Percentiles rank a stretch among this genome's conserved stretches.
Evolutionary conservation across 2,113 vertebrate species (phyloP).

Genomic region (Clarias macrocephalus): DNA sequence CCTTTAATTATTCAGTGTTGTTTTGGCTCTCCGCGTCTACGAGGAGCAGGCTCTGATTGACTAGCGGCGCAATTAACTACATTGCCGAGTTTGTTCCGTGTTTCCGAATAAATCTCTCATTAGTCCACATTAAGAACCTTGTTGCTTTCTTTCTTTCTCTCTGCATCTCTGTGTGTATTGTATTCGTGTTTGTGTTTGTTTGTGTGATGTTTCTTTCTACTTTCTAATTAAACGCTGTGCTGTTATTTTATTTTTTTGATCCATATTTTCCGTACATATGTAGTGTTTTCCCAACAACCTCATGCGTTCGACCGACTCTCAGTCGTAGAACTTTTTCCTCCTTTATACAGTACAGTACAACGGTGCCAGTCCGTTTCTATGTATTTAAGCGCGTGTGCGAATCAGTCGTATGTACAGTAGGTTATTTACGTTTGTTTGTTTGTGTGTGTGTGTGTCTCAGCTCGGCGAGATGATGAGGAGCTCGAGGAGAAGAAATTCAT

Average conservation of each 20-base stretch:
- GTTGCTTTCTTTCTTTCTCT: background rate
- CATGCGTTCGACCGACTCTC: background rate
- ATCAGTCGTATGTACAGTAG: background rate
- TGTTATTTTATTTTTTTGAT: background rate
- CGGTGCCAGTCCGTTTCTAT: background rate
- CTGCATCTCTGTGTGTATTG: constrained; percentile 8
- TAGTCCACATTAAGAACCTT: constrained; percentile 34
- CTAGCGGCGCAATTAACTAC: constrained; percentile 41
- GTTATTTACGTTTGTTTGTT: background rate
- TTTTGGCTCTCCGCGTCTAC: constrained; percentile 30
- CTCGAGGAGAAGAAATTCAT: constrained; percentile 84
- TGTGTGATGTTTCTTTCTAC: constrained; percentile 4
- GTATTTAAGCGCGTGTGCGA: background rate
- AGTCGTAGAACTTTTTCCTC: too few species aligned
- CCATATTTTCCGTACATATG: background rate
- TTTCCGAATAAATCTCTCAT: constrained; percentile 32
- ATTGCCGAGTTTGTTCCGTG: background rate
- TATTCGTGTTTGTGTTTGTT: background rate
- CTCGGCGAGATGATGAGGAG: constrained; percentile 82
- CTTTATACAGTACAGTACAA: too few species aligned
- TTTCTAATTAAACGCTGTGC: background rate
- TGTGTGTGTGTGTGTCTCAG: constrained; percentile 65
- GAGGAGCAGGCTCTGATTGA: constrained; percentile 37
- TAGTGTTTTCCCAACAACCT: background rate
- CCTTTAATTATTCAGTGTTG: constrained; percentile 53